Conservation (phyloP, 1,140 invertebrate genomes). For the Achatina immaculata region DNA sequence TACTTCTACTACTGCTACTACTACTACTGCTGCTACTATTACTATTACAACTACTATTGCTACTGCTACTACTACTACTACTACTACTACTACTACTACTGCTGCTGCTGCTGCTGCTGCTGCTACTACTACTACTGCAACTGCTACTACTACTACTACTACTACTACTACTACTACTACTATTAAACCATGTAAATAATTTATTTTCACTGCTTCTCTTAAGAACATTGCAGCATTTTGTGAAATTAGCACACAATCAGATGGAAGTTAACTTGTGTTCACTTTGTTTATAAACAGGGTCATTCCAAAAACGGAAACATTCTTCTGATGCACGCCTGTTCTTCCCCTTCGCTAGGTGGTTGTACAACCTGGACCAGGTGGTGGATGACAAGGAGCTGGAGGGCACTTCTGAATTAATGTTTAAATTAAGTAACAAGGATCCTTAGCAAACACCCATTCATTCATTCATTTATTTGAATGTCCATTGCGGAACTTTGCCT, state of each 20-base stretch:
- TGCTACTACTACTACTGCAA: not conserved
- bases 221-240: no score
- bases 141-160: slow-evolving; percentile 4
- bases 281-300: slow-evolving; percentile 5
- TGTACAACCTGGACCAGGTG: not conserved
- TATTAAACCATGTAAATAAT: no score
- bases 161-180: slow-evolving; percentile 4
- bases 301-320: not conserved
- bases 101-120: no score
- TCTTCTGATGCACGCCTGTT: not conserved
- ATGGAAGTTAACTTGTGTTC: no score
- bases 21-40: not conserved
- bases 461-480: no score
- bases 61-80: no score
- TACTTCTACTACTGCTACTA: not conserved
- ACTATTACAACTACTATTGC: not conserved
- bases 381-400: not conserved
- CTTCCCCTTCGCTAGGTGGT: not conserved
- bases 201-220: no score
- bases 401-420: not conserved
- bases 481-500: no score
- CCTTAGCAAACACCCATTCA: no score
- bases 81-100: no score
- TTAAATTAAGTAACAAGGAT: not conserved
- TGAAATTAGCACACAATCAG: no score